Evolutionary conservation across 2,113 vertebrate species (phyloP), one percentile per base, ranked within the genome.

Genomic region (Poecilia latipinna): DNA sequence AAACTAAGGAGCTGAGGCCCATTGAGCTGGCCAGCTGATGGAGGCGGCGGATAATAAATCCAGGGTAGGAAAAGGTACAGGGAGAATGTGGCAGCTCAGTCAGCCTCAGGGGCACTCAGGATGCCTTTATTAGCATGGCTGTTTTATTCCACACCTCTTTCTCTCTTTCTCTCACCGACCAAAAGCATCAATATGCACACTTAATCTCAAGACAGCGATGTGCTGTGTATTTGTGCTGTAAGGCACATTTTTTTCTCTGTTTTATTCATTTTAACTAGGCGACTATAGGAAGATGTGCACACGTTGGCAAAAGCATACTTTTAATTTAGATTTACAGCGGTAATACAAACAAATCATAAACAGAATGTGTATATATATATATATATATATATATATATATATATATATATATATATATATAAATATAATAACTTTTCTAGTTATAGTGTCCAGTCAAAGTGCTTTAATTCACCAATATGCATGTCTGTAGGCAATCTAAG

Each of bases 21-120:
- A 85, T 85, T 83, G 82, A 86, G 76, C 77, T 68, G 79, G 74
- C 57, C 68, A 42, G 79, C 78, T 77, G 81, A 90, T 90, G 67
- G 88, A 82, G 79, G 73, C 80, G 19, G 82, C 79, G 71, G 67
- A 82, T 85, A 84, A 91, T 91, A 91, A 93, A 90, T 91, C 84
- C 80, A 79, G 76, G 62, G 42, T 31, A 57, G 69, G 48, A 35
- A 75, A 68, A 48, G 54, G 79, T 60, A 28, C 54, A 61, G 61
- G 70, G 78, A 76, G 67, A 62, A 64, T 64, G 74, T 82, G 80
- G 74, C 65, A 89, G 85, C 60, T 70, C 39, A 42, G 70, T 72
- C 66, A 77, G 84, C 91, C 85, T 89, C 76, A 65, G 90, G 91
- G 89, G 65, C 85, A 84, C 84, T 88, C 74, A 81, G 78, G 70